Base-by-base conservation (phyloP, 2,888 invertebrate genomes). In the Plebejus melissa region DNA sequence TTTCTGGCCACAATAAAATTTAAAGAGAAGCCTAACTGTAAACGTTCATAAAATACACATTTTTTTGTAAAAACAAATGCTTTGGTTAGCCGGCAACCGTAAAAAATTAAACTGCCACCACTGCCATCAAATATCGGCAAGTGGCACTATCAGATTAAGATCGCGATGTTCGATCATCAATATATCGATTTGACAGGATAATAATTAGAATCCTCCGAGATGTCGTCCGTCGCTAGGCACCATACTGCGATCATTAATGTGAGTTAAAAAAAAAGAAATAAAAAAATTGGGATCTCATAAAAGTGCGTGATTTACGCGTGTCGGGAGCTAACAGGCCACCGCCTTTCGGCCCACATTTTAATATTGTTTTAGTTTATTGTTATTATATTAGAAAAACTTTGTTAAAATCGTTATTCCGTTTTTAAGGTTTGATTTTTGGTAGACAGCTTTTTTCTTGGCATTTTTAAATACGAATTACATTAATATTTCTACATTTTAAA, bases 191-290 rank as follows among this genome's bases (percentile, higher is more conserved):
- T 93, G 93, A 93, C 93, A 93, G 93, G 87, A 91, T 91, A 91
- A 93, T 93, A 93, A 93, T 93, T 92, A 92, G 91, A 93, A 90
- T 88, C 90, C 89, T 90, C 91, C 89, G 91, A 91, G 92, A 92
- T 91, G 91, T 91, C 91, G 93, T 93, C 92, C 90, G 91, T 92
- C 89, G 90, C 83, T 85, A 88, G 90, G 89, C 91, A 91, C 88
- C 93, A 93, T 90, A 93, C 93, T 91, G 93, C 86, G 92, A 89
- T 93, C 93, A 91, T 93, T 93, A 93, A 88, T 71, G 85, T 83
- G 86, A 85, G 86, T 89, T 90, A 92, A 93, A 91, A 91, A 90
- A 87, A 86, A 89, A 92, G 13, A 50, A 50, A 50, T 13, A 50
- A 50, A 93, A 91, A 90, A 88, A 86, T 88, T 87, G 88, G 88